Evolutionary conservation across 2,797 vertebrate genomes (phyloP), one percentile per base, ranked within the genome.

Genomic region (Pteronotus mesoamericanus): DNA sequence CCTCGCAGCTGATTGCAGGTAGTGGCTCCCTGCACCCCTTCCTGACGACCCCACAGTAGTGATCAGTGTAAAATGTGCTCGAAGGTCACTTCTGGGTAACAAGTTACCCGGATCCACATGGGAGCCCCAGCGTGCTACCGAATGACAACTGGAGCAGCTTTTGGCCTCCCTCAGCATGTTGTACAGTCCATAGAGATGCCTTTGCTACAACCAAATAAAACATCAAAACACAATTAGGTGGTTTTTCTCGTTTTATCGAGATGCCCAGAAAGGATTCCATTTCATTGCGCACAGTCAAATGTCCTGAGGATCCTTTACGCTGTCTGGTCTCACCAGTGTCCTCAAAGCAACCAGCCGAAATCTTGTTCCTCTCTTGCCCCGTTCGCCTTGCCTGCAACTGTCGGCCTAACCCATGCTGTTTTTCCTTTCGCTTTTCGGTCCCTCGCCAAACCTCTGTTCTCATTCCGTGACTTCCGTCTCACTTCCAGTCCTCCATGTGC

Each of bases 161-260:
- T 11, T 92, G 42, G 26, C 14, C 64, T 61, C 34, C 32, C 16
- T 68, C 39, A 29, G 10, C 34, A 42, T 26, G 1, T 5, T 90
- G 44, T 74, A 39, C 32, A n/a, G 18, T 66, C 19, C 34, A 29
- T 6, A 48, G 53, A 10, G 39, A 4, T 61, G 14, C 14, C 57
- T 72, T 75, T 71, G 34, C 32, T 22, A 6, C 19, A 71, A 29
- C 14, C 59, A 91, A 66, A 87, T 32, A 57, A 57, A 86, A 86
- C 39, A 64, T 24, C 61, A 32, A n/a, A 57, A 51, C 57, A 42
- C 16, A 46, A 74, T 16, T 9, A 46, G 14, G 8, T 39, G 26
- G 1, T 19, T 74, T 75, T 46, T 6, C 2, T 14, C 79, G 12
- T 68, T 88, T 66, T 42, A n/a, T 42, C 32, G 21, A 75, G 6